Evolutionary conservation across 1,140 invertebrate genomes (phyloP).

Genomic region (Orchesella cincta): DNA sequence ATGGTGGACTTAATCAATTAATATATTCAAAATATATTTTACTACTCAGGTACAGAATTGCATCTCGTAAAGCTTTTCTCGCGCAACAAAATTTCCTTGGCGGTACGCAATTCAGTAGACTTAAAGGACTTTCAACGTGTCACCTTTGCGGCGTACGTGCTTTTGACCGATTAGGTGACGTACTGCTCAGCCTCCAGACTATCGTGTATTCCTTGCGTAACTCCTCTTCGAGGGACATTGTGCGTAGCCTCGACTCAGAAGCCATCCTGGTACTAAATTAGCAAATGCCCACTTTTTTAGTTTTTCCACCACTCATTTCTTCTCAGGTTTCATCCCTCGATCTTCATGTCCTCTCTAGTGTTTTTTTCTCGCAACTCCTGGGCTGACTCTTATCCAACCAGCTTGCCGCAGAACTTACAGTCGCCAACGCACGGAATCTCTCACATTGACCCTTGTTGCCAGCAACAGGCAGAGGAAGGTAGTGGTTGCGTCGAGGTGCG

Average conservation of each 20-base stretch:
- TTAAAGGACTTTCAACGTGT: conserved; percentile 81
- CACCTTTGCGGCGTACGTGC: conserved; percentile 87
- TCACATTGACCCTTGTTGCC: too few relatives aligned
- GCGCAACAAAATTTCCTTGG: conserved; percentile 85
- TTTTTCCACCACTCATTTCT: conserved; percentile 87
- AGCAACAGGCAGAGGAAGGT: too few relatives aligned
- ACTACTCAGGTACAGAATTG: conserved; percentile 47
- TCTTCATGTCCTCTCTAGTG: too few relatives aligned
- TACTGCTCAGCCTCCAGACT: too few relatives aligned
- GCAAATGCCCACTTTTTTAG: conserved; percentile 97
- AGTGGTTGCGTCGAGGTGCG: too few relatives aligned
- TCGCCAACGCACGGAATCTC: too few relatives aligned
- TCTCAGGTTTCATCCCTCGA: conserved; percentile 74
- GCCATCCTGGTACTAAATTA: conserved; percentile 87
- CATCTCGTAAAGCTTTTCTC: conserved; percentile 79
- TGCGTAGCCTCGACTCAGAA: conserved; percentile 98
- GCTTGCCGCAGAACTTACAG: too few relatives aligned
- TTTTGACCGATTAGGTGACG: conserved; percentile 93
- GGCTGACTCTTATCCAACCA: too few relatives aligned
- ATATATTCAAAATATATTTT: too few relatives aligned
- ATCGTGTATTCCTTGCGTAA: conserved; percentile 88
- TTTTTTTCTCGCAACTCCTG: too few relatives aligned
- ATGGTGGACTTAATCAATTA: too few relatives aligned
- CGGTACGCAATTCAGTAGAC: conserved; percentile 85
- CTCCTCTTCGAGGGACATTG: conserved; percentile 92